Base-by-base conservation (phyloP, 1,140 invertebrate species). In the Ceratosolen solmsi region DNA sequence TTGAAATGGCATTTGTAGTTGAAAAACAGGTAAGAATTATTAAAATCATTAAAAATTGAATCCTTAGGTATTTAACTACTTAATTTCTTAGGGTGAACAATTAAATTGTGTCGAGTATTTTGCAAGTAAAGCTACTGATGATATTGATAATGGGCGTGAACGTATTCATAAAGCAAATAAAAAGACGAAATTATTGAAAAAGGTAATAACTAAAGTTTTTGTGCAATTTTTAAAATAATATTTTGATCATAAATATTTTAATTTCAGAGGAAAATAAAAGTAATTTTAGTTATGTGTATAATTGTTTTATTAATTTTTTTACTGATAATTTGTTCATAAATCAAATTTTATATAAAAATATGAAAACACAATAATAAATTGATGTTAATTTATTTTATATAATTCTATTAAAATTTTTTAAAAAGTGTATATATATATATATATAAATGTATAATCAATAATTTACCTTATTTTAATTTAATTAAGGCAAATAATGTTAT, bases 1-100 rank as follows among this genome's bases (percentile, higher is more conserved):
- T 94, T 86, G 95, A 96, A 90, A 94, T 97, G 89, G 95, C 95
- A 54, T 94, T 95, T 89, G 91, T 96, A 41, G 93, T 96, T 30
- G 95, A 96, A 86, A 93, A 93, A 88, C 96, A 96, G 92, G 94
- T 94, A 88, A 84, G 83, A 82, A 77, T 7, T 84, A 70, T 41
- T 38, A 71, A 38, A 38, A 15, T 75, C 71, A 46, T n/a, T 76
- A 82, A 77, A 17, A 68, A 7, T 30, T 33, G 20, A 49, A 68
- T 38, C 13, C 5, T 49, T 33, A 25, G 22, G 54, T 30, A 33
- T 73, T 2, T n/a, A 73, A 49, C 54, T 65, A 46, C n/a, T 82
- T 54, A 58, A 78, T 73, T 83, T 92, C 80, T 3, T 87, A 95
- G 94, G 94, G 95, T 87, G 95, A 95, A 84, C 93, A 94, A 86